Evolutionary conservation across 2,113 vertebrate genomes (phyloP).

Genomic region (Antidorcas marsupialis): DNA sequence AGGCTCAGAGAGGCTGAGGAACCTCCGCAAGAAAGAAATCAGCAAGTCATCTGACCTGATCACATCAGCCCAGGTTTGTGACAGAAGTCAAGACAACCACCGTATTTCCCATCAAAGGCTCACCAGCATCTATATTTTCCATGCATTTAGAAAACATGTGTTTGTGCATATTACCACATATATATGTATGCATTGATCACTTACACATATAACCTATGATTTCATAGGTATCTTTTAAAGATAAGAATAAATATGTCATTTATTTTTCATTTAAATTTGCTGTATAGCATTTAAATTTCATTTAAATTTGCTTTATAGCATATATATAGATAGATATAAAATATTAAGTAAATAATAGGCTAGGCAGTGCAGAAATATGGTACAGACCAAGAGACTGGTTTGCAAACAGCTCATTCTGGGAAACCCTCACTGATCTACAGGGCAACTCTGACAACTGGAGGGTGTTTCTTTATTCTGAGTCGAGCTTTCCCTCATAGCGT

Average conservation of each 20-base stretch:
- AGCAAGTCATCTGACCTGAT: not conserved
- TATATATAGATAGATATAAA: not conserved
- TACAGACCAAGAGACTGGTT: not conserved
- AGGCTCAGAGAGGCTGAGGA: not conserved
- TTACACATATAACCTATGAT: not conserved
- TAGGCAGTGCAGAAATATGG: not conserved
- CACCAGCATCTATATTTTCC: not conserved
- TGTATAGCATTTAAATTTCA: not conserved
- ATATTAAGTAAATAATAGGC: not conserved
- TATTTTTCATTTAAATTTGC: not conserved
- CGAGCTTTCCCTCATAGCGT: not conserved
- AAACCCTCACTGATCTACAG: not conserved
- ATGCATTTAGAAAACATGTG: not conserved
- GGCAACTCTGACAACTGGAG: no score
- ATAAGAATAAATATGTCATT: not conserved
- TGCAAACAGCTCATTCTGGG: not conserved
- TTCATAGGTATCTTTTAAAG: not conserved
- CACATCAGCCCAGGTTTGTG: not conserved
- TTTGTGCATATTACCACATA: not conserved
- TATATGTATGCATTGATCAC: not conserved
- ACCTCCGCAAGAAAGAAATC: not conserved
- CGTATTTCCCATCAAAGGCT: not conserved
- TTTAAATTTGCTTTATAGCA: not conserved
- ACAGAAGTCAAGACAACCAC: not conserved
- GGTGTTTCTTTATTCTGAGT: accelerated